Conservation (phyloP, 2,888 invertebrate genomes). For the Dastarcus helophoroides region DNA sequence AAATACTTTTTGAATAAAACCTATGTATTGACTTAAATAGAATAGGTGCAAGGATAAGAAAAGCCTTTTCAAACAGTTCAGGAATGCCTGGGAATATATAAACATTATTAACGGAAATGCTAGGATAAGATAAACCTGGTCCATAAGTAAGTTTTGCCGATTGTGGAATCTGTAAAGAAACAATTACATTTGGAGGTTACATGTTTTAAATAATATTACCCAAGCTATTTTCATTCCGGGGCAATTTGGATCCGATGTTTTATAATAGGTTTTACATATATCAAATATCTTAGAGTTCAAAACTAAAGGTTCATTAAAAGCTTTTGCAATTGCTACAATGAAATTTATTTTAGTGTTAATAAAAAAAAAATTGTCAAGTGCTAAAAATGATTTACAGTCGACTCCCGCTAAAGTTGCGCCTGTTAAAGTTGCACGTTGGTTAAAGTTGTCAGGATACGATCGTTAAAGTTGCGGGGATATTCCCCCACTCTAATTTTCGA, state of each 20-base stretch:
- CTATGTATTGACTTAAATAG: slow-evolving; percentile 32
- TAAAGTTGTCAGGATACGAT: too few relatives aligned
- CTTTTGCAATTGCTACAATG: slow-evolving; percentile 41
- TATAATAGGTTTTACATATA: slow-evolving; percentile 36
- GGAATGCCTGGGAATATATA: slow-evolving; percentile 64
- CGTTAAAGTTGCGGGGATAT: too few relatives aligned
- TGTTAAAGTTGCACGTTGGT: too few relatives aligned
- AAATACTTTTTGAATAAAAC: slow-evolving; percentile 36
- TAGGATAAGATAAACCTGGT: slow-evolving; percentile 34
- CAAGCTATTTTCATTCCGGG: slow-evolving; percentile 36
- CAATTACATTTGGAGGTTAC: slow-evolving; percentile 19
- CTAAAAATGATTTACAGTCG: slow-evolving; percentile 5
- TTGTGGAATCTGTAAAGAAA: slow-evolving; percentile 40
- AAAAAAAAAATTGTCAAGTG: slow-evolving; percentile 5
- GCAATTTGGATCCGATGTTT: slow-evolving; percentile 30
- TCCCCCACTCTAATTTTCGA: too few relatives aligned
- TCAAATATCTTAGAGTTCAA: slow-evolving; percentile 38
- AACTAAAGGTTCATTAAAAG: slow-evolving; percentile 38
- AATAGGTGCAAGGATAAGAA: slow-evolving; percentile 28
- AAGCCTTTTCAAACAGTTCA: slow-evolving; percentile 36
- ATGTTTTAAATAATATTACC: slow-evolving; percentile 17
- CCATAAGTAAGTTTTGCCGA: slow-evolving; percentile 37
- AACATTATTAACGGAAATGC: slow-evolving; percentile 47
- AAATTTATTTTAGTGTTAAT: slow-evolving; percentile 5
- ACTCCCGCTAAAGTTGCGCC: too few relatives aligned